Percentiles rank a stretch among this genome's conserved stretches.
These are phyloP conservation scores for Lepidothrix coronata DNA, from an alignment of 2,113 vertebrate species.

Conservation along the genomic window DNA sequence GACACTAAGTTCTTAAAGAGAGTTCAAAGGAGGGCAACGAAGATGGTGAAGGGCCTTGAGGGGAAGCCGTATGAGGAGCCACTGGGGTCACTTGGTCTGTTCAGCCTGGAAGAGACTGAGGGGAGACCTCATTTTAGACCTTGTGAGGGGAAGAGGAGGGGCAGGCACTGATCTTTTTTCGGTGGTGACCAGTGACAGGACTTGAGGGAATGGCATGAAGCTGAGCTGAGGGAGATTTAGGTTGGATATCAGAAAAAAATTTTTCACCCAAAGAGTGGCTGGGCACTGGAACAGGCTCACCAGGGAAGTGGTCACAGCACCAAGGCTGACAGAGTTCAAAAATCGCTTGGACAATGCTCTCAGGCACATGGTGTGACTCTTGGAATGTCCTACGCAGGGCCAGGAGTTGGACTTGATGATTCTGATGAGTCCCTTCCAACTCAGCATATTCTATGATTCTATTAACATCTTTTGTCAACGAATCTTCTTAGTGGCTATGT, in stretches of 20 bases:
- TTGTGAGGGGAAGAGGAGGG: accelerated
- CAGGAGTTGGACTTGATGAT: background rate
- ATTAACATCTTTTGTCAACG: background rate
- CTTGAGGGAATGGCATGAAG: background rate
- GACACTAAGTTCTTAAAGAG: background rate
- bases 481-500: background rate
- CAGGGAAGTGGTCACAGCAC: background rate
- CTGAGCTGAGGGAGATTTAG: background rate
- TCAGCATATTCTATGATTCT: background rate
- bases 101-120: too few relatives aligned
- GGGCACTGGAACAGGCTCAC: background rate
- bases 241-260: accelerated
- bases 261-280: accelerated
- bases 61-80: accelerated
- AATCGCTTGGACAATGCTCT: background rate
- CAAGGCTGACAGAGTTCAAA: background rate
- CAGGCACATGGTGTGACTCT: too few relatives aligned
- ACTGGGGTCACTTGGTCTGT: background rate
- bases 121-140: too few relatives aligned
- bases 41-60: background rate
- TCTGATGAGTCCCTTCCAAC: background rate
- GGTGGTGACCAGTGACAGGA: background rate
- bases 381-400: background rate
- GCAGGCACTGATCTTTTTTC: background rate
- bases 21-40: background rate